phyloP scores from a whole-genome alignment of 1,140 invertebrate species.

The Anoplolepis gracilipes region DNA sequence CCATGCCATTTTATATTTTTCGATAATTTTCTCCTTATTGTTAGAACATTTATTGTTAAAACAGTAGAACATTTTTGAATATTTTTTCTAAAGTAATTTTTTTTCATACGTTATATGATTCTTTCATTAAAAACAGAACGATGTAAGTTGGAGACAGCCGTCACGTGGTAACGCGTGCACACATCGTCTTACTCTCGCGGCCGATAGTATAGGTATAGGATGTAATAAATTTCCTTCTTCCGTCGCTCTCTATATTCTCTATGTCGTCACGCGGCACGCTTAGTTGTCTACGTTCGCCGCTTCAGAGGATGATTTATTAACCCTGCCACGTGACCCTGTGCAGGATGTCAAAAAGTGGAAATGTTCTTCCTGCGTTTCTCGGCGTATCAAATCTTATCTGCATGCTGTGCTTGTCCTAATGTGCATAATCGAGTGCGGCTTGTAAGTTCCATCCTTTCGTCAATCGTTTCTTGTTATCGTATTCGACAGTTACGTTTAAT shows the following conservation, averaged over 20 bases:
- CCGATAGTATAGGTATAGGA: constrained; percentile 8
- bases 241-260: constrained; percentile 10
- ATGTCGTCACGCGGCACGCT: background rate
- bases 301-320: constrained; percentile 66
- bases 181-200: constrained; percentile 21
- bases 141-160: background rate
- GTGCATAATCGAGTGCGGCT: background rate
- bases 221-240: constrained; percentile 62
- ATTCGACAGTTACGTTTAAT: background rate
- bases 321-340: constrained; percentile 22
- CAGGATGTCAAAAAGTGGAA: constrained; percentile 56
- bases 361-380: constrained; percentile 29
- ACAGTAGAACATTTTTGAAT: no score
- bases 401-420: constrained; percentile 5
- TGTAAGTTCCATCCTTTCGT: background rate
- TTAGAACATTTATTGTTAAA: no score
- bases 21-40: no score
- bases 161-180: constrained; percentile 18
- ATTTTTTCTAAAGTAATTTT: background rate
- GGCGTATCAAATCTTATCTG: constrained; percentile 34
- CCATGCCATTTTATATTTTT: no score
- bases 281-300: constrained; percentile 26
- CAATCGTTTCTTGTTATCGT: background rate
- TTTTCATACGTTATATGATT: background rate
- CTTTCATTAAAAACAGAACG: constrained; percentile 2